These are phyloP conservation scores for Caenorhabditis inopinata DNA, from an alignment of 1,140 invertebrate genomes.

Conservation along the genomic window DNA sequence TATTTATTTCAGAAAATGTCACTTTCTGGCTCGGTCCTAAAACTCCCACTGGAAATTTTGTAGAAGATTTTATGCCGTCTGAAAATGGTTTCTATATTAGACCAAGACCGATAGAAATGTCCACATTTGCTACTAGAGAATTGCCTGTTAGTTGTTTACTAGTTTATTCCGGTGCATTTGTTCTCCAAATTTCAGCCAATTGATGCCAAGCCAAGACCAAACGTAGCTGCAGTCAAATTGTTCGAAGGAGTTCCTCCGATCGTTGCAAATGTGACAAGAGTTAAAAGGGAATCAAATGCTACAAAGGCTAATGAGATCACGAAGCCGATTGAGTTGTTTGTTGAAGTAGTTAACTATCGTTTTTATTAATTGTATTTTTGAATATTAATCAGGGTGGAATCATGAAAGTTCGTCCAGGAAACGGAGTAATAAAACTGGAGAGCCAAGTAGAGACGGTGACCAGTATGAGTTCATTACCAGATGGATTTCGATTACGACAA, in stretches of 20 bases:
- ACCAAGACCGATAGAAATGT: constrained; percentile 55
- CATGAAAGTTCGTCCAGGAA: not conserved
- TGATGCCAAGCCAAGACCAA: constrained; percentile 21
- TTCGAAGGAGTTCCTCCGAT: constrained; percentile 33
- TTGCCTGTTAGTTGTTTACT: constrained; percentile 38
- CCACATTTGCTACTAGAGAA: constrained; percentile 50
- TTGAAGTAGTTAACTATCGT: not conserved
- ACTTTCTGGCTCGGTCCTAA: constrained; percentile 64
- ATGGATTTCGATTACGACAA: not conserved
- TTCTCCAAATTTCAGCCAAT: constrained; percentile 30
- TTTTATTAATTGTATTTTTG: not conserved
- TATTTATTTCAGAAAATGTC: constrained; percentile 59
- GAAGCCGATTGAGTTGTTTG: constrained; percentile 17
- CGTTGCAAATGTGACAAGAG: constrained; percentile 18
- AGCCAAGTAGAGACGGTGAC: not conserved
- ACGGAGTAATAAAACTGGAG: not conserved
- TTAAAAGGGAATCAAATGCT: not conserved
- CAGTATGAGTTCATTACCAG: not conserved
- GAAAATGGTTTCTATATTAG: constrained; percentile 61
- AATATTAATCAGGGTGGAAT: not conserved
- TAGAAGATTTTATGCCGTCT: constrained; percentile 56
- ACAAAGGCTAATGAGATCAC: not conserved
- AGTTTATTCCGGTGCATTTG: constrained; percentile 47
- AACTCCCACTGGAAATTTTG: constrained; percentile 47
- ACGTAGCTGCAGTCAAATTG: not conserved